Evolutionary conservation across 2,888 invertebrate species (phyloP).

Genomic region (Campopleginae sp.): DNA sequence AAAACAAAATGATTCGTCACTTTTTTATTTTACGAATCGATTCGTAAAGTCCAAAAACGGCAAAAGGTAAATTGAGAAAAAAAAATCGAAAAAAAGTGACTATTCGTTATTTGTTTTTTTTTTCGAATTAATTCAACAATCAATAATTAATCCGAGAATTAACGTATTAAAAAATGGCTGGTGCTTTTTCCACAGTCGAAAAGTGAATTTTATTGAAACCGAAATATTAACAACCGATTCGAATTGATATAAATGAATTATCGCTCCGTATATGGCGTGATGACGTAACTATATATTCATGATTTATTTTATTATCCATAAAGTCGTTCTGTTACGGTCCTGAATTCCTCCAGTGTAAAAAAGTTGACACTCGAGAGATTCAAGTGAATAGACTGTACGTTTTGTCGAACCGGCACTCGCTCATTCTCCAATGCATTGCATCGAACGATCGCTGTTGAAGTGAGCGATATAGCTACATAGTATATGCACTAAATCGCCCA

Average conservation of each 20-base stretch:
- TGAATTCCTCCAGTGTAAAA: neutral
- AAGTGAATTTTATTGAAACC: neutral
- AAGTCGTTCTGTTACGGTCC: neutral
- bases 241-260: neutral
- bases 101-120: no score
- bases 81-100: no score
- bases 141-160: neutral
- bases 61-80: no score
- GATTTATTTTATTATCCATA: neutral
- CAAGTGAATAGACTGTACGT: neutral
- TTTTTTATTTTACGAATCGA: no score
- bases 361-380: slow-evolving; percentile 3
- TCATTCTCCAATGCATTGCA: slow-evolving; percentile 10
- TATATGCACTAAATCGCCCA: slow-evolving; percentile 59
- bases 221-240: neutral
- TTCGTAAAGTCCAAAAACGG: no score
- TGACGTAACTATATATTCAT: neutral
- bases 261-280: neutral
- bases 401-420: neutral
- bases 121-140: no score
- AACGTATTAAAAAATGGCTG: neutral
- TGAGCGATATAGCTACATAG: slow-evolving; percentile 38
- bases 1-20: no score
- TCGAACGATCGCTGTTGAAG: slow-evolving; percentile 18
- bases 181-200: neutral